Percentiles rank a stretch among this genome's conserved stretches.
These are phyloP conservation scores for Cyclophora albipunctata DNA, from an alignment of 2,888 invertebrate genomes.

Conservation along the genomic window DNA sequence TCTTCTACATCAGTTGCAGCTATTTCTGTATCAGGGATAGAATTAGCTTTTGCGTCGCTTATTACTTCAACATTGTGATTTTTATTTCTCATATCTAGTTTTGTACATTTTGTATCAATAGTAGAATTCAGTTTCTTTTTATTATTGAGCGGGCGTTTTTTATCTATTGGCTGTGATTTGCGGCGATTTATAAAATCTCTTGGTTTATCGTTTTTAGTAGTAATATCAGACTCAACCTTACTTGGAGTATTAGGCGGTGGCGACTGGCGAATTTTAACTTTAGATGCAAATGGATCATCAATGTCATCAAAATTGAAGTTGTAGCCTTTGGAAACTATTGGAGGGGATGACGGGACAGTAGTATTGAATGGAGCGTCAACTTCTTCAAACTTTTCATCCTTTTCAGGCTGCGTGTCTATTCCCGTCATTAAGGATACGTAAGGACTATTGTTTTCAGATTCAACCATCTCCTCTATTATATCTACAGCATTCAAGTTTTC, in stretches of 20 bases:
- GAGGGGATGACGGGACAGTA: slow-evolving; percentile 42
- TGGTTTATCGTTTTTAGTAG: too few species aligned
- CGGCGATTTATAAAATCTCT: slow-evolving; percentile 27
- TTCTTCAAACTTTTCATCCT: slow-evolving; percentile 19
- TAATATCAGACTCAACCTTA: slow-evolving; percentile 10
- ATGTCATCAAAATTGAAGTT: slow-evolving; percentile 61
- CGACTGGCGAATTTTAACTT: slow-evolving; percentile 49
- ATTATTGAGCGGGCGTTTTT: slow-evolving; percentile 25
- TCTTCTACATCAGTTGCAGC: slow-evolving; percentile 1
- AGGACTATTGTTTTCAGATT: slow-evolving; percentile 47
- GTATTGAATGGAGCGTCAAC: slow-evolving; percentile 22
- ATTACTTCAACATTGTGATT: neutral
- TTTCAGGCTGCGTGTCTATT: slow-evolving; percentile 15
- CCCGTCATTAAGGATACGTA: slow-evolving; percentile 40
- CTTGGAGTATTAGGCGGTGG: slow-evolving; percentile 34
- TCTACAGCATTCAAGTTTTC: slow-evolving; percentile 11
- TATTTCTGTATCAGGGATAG: neutral
- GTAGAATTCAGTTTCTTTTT: slow-evolving; percentile 38
- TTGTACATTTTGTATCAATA: slow-evolving; percentile 17
- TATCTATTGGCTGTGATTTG: slow-evolving; percentile 38
- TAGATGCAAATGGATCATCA: slow-evolving; percentile 58
- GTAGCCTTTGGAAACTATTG: slow-evolving; percentile 51
- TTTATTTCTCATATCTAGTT: slow-evolving; percentile 4
- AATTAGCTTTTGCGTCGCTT: too few species aligned
- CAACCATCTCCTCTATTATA: slow-evolving; percentile 31